Base-by-base conservation (phyloP, 1,140 invertebrate species). In the Hypsibius dujardini region DNA sequence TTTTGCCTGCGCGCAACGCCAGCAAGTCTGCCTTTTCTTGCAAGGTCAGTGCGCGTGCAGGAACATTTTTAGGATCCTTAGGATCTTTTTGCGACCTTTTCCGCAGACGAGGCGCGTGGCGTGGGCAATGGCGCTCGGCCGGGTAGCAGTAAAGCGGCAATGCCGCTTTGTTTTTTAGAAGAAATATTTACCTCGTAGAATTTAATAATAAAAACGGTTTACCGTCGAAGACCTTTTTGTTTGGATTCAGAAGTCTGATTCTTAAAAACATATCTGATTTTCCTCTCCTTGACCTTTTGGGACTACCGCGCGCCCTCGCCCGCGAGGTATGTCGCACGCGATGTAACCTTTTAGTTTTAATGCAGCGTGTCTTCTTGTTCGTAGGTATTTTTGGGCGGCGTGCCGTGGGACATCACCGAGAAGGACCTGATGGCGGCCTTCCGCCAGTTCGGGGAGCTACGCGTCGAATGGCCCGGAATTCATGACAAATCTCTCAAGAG, bases 341-440 rank as follows among this genome's bases (percentile, higher is more conserved):
- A 28, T 28, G 28, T 28, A 28, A 28, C 28, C 28, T 28, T 28
- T 28, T 28, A 28, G 28, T 28, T 28, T 28, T 28, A 28, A 28
- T 28, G 28, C 28, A 28, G 28, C 28, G 28, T 28, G 28, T 28
- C 72, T 71, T 59, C 69, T 12, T 46, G 69, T 50, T 74, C 76
- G 14, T 72, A 89, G 80, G 87, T 97, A 12, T 98, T 98, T 79
- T 81, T 98, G 2, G 95, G 95, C 56, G 95, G 95, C 2, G 86
- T 96, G 67, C 95, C 95, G 1, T 98, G 91, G 89, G 94, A 98
- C 77, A 89, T 96, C 59, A 90, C 87, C 3, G 93, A 98, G 80
- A 76, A 80, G 78, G 76, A 72, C 50, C 70, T 12, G 70, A 1
- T 47, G 42, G 1, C 50, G 7, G 50, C 50, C 50, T 56, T 56